Evolutionary conservation across 2,797 vertebrate species (phyloP), one percentile per base, ranked within the genome.

Genomic region (Apodemus agrarius): DNA sequence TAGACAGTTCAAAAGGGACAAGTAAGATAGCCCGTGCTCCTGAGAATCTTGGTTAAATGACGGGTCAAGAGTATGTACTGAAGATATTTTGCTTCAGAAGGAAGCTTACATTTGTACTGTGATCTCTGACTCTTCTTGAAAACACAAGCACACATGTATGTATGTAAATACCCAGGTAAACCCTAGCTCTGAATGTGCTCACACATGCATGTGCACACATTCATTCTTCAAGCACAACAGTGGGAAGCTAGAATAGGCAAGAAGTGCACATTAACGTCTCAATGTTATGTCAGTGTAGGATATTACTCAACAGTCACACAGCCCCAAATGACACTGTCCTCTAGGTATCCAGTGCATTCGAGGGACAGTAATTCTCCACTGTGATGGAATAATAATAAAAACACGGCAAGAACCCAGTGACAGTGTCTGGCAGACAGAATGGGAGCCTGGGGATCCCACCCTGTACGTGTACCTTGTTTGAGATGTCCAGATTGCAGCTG

Each of bases 381-480:
- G 52, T 10, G 63, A 89, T 59, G 80, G 79, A 9, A 46, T 2
- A 13, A n/a, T 72, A 34, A 57, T 0, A 79, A 26, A 89, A 89
- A 84, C 14, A 9, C 24, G 43, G 52, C 29, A 29, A 7, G 40
- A 46, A 85, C 8, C 65, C 26, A 10, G 31, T 57, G 83, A 34
- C 65, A 59, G 19, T 12, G 13, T 59, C n/a, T 3, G 4, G 9
- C 0, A 24, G 16, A 37, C n/a, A 22, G 0, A 0, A 14, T 2
- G 10, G 8, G 29, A 17, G 6, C 9, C 26, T 40, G 78, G 46
- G 67, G 34, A 37, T 26, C n/a, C 10, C 5, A 1, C 46, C 16
- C 26, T 24, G 72, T 0, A 0, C 22, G 72, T 37, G 96, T 97
- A 99, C 99, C 99, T 99, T 99, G 98, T 99, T 99, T 85, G 99